A percentile compares a stretch with the other conserved stretches of the same genome.
Conservation (phyloP, 30 jellyfish, hydroid and myxozoan genomes). For the Calvadosia cruxmelitensis region DNA sequence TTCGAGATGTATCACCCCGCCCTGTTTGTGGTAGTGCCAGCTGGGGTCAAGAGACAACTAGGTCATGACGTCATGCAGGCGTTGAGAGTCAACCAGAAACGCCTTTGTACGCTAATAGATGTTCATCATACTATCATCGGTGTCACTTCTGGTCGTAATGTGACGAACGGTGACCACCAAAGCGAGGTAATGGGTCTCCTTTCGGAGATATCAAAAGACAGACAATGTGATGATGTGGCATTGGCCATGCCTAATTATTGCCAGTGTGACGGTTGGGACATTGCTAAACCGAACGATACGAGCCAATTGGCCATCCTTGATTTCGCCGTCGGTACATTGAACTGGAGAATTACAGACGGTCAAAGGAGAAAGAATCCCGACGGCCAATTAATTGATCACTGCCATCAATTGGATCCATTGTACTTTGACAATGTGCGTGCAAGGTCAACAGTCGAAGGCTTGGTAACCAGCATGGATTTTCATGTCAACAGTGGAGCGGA, state of each 20-base stretch:
- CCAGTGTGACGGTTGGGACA: conserved; percentile 77
- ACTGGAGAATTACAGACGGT: too few relatives aligned
- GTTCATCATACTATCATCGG: conserved; percentile 29
- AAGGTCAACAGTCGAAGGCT: too few relatives aligned
- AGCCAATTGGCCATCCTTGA: conserved; percentile 44
- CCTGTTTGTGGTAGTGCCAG: conserved; percentile 61
- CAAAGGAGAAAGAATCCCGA: too few relatives aligned
- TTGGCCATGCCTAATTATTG: conserved; percentile 76
- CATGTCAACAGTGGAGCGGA: too few relatives aligned
- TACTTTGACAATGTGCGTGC: too few relatives aligned
- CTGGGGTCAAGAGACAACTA: conserved; percentile 23
- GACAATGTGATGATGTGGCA: conserved; percentile 52
- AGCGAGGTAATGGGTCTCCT: too few relatives aligned
- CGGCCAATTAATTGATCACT: too few relatives aligned
- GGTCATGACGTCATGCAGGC: conserved; percentile 40
- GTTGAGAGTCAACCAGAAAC: conserved; percentile 46
- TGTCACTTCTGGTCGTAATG: too few relatives aligned
- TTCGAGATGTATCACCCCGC: conserved; percentile 81
- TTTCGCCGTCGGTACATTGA: conserved; percentile 73
- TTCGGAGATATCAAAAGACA: too few relatives aligned
- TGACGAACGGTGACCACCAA: too few relatives aligned
- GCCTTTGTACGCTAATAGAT: conserved; percentile 63
- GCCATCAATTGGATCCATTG: too few relatives aligned
- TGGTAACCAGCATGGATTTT: too few relatives aligned
- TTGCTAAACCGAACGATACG: conserved; percentile 47